Base-by-base conservation (phyloP, 2,888 invertebrate genomes). In the Lasioglossum villosulum region DNA sequence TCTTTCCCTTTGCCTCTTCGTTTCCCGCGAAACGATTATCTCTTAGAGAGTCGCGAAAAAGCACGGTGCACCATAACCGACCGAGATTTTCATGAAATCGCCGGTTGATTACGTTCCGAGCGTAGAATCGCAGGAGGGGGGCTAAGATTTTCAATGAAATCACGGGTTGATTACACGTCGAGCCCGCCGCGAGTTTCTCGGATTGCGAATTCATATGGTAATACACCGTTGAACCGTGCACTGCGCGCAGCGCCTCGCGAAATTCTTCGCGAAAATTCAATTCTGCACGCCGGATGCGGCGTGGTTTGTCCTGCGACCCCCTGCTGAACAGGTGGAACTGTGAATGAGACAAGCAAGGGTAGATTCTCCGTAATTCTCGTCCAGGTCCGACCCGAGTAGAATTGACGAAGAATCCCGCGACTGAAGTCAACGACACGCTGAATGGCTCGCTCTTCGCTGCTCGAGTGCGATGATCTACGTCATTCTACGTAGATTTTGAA, bases 201-300 rank as follows among this genome's bases (percentile, higher is more conserved):
- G 89, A 90, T 90, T 88, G 89, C 90, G 84, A 84, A 90, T 90
- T 90, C 90, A 90, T 86, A 90, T 90, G 89, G 88, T 85, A 88
- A 89, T 90, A 81, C 56, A 56, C 75, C 52, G 72, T 27, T 63
- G 75, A 84, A 82, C 79, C 80, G 70, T 73, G 73, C 59, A 68
- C 81, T 80, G 37, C 42, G 78, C 78, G 76, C 59, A n/a, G 30
- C 72, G 80, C 77, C 82, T 66, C 48, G n/a, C 71, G 82, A 77
- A 79, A 80, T 86, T 80, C 82, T 84, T 85, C 75, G 70, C 48
- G 74, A 45, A 73, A 86, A 86, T 85, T 85, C 71, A 78, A 86
- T 82, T 78, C 66, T 56, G 1, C 72, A 23, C 23, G 45, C 27
- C 16, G 48, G 42, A n/a, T 74, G 23, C 66, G 66, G 27, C 27